Conservation (phyloP, 2,113 vertebrate species). For the Thunnus maccoyii region DNA sequence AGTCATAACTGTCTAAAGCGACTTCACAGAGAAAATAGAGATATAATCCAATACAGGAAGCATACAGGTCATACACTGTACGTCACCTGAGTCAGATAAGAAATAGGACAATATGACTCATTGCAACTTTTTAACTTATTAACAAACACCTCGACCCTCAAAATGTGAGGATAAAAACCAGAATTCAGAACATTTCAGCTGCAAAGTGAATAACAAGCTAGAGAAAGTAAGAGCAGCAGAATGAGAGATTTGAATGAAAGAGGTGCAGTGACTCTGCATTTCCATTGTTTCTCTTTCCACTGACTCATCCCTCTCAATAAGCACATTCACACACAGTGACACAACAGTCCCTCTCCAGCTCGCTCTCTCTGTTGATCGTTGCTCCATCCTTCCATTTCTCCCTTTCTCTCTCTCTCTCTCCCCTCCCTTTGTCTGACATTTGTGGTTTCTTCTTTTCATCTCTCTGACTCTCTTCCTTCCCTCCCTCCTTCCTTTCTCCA, state of each 20-base stretch:
- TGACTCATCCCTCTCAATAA: constrained; percentile 72
- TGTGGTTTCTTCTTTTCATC: not conserved
- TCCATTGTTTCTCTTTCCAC: constrained; percentile 78
- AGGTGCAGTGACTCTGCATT: constrained; percentile 75
- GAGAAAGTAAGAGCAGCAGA: constrained; percentile 27
- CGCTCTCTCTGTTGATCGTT: not conserved
- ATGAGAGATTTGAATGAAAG: constrained; percentile 32
- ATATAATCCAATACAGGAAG: too few relatives aligned
- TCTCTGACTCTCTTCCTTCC: not conserved
- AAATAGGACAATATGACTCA: too few relatives aligned
- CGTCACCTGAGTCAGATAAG: too few relatives aligned
- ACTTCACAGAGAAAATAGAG: too few relatives aligned
- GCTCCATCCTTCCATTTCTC: not conserved
- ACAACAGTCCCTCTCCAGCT: constrained; percentile 35
- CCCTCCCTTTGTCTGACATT: not conserved
- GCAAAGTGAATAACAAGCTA: not conserved
- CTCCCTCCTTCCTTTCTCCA: constrained; percentile 12
- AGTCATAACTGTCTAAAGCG: too few relatives aligned
- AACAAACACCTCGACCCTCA: too few relatives aligned
- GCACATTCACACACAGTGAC: constrained; percentile 55
- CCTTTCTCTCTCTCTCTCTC: not conserved
- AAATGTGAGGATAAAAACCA: not conserved
- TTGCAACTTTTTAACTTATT: too few relatives aligned
- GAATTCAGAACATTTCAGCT: not conserved
- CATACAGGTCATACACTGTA: too few relatives aligned